Evolutionary conservation across 2,888 invertebrate species (phyloP).

Genomic region (Drosophila tripunctata): DNA sequence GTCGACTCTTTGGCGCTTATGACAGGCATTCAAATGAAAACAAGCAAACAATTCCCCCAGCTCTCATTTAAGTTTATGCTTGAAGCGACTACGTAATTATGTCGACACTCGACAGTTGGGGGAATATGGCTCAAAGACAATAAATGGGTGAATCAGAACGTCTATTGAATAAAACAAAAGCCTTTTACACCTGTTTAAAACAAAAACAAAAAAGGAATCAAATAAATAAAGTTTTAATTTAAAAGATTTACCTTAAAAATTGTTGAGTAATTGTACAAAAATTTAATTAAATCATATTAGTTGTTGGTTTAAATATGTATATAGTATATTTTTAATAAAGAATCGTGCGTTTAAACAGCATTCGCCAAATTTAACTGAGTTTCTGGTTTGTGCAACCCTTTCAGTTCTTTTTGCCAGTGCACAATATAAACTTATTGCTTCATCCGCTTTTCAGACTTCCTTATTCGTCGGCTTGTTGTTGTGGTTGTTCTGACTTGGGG

Average conservation of each 20-base stretch:
- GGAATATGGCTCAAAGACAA: not conserved
- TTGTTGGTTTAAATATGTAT: too few species aligned
- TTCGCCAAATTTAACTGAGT: not conserved
- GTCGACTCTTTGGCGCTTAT: slow-evolving; percentile 67
- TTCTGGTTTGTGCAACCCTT: not conserved
- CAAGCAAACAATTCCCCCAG: slow-evolving; percentile 1
- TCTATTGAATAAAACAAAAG: not conserved
- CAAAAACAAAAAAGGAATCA: not conserved
- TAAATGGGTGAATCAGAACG: not conserved
- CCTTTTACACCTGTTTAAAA: not conserved
- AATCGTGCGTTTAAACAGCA: not conserved
- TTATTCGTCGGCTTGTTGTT: not conserved
- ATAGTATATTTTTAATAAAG: too few species aligned
- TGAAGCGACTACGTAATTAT: slow-evolving; percentile 17
- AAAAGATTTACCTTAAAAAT: not conserved
- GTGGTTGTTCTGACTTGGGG: not conserved
- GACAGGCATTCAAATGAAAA: slow-evolving; percentile 25
- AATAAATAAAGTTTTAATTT: too few species aligned
- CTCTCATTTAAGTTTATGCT: not conserved
- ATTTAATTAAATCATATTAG: too few species aligned
- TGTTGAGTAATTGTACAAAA: too few species aligned
- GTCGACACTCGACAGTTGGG: not conserved
- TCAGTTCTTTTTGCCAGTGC: not conserved
- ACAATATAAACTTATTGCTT: not conserved
- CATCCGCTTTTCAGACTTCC: not conserved